Conservation (phyloP, 2,888 invertebrate species). For the Eupithecia vulgata region DNA sequence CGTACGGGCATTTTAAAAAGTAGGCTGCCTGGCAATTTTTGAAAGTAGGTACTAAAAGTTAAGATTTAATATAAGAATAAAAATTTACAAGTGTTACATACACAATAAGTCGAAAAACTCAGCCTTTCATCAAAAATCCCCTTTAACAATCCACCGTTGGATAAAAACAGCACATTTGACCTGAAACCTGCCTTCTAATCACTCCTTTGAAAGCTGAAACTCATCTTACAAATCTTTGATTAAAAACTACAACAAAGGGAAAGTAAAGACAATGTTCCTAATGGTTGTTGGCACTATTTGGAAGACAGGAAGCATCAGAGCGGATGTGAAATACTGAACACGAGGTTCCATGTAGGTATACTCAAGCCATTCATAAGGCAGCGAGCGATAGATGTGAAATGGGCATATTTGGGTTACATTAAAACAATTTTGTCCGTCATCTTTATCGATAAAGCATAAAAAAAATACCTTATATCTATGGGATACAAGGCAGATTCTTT, state of each 20-base stretch:
- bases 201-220: background rate
- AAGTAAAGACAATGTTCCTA: background rate
- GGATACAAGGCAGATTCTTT: too few relatives aligned
- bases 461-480: too few relatives aligned
- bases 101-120: background rate
- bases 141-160: background rate
- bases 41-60: too few relatives aligned
- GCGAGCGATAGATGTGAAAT: too few relatives aligned
- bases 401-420: too few relatives aligned
- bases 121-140: background rate
- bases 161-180: background rate
- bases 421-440: too few relatives aligned
- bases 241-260: slow-evolving; percentile 4
- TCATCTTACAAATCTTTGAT: background rate
- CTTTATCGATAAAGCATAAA: too few relatives aligned
- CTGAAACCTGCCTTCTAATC: background rate
- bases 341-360: background rate
- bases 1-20: too few relatives aligned
- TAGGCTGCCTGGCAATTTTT: too few relatives aligned
- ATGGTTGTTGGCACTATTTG: background rate
- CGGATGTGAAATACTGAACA: background rate
- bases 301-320: background rate
- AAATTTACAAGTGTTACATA: too few relatives aligned
- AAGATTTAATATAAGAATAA: too few relatives aligned
- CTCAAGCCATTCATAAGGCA: too few relatives aligned